Percentiles rank a stretch among this genome's conserved stretches.
phyloP scores from a whole-genome alignment of 2,797 vertebrate species.

The Eupleurogrammus muticus region DNA sequence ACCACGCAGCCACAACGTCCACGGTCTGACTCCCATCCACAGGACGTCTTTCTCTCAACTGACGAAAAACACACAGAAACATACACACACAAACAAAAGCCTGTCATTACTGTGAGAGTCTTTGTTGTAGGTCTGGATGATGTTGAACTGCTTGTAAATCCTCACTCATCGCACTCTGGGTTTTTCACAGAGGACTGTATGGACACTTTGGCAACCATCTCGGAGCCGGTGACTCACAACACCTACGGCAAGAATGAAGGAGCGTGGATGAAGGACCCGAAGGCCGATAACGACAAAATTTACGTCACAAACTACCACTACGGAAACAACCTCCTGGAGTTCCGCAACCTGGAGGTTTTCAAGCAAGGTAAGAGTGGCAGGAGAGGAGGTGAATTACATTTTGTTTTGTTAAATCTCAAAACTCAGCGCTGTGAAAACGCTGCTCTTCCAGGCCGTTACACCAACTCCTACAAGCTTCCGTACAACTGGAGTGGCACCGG shows the following conservation, averaged over 20 bases:
- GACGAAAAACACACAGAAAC: no score
- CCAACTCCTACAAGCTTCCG: conserved; percentile 97
- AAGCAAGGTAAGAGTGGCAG: conserved; percentile 87
- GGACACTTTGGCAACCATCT: conserved; percentile 95
- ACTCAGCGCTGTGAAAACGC: not conserved
- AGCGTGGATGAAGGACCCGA: conserved; percentile 99
- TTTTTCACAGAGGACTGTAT: conserved; percentile 89
- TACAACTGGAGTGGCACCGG: conserved; percentile 98
- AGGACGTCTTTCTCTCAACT: no score
- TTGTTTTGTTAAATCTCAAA: not conserved
- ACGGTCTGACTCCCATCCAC: no score
- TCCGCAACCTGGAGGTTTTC: conserved; percentile 94
- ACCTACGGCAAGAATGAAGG: conserved; percentile 93
- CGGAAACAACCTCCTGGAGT: conserved; percentile 95
- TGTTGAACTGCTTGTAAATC: conserved; percentile 37
- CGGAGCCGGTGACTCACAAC: conserved; percentile 93
- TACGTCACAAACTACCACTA: conserved; percentile 96
- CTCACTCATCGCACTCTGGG: conserved; percentile 26
- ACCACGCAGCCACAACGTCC: no score
- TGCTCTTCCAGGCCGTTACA: conserved; percentile 91
- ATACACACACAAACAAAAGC: conserved; percentile 29
- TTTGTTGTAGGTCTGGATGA: conserved; percentile 42
- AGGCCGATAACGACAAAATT: conserved; percentile 90
- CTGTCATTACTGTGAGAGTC: conserved; percentile 58
- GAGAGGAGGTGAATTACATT: not conserved